These are phyloP conservation scores for Ceratitis capitata DNA, from an alignment of 1,140 invertebrate genomes.

Conservation along the genomic window DNA sequence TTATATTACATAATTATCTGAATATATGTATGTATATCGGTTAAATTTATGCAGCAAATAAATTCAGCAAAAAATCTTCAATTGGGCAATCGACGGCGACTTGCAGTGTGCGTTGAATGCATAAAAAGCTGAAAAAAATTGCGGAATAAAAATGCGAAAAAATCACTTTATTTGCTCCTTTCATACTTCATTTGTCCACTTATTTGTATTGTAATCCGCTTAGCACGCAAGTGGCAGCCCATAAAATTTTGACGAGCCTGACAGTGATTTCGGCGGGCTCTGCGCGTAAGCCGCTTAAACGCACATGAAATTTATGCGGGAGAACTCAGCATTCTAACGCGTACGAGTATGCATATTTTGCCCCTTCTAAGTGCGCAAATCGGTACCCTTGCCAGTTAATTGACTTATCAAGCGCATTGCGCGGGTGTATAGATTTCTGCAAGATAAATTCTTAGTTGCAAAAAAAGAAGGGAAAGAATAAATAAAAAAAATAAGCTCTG, in stretches of 20 bases:
- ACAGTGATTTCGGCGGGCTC: background rate
- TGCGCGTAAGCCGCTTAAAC: background rate
- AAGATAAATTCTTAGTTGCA: too few species aligned
- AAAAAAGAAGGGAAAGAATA: too few species aligned
- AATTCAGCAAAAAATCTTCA: background rate
- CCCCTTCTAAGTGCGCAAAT: background rate
- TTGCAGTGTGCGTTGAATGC: background rate
- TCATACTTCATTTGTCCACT: background rate
- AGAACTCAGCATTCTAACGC: background rate
- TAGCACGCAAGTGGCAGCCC: background rate
- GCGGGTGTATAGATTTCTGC: background rate
- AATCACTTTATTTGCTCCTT: background rate
- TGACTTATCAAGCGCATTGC: background rate
- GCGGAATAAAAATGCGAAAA: background rate
- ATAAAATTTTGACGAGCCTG: slow-evolving; percentile 5
- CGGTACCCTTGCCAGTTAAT: background rate
- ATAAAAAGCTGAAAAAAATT: background rate
- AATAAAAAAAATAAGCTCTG: too few species aligned
- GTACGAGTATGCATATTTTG: background rate
- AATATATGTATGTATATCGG: background rate
- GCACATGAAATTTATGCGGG: background rate
- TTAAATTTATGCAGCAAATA: slow-evolving; percentile 7
- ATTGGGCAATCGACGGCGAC: background rate
- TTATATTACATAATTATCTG: background rate
- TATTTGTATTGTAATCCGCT: slow-evolving; percentile 19